Evolutionary conservation across 1,140 invertebrate species (phyloP), one percentile per base, ranked within the genome.

Genomic region (Diachasmimorpha longicaudata): DNA sequence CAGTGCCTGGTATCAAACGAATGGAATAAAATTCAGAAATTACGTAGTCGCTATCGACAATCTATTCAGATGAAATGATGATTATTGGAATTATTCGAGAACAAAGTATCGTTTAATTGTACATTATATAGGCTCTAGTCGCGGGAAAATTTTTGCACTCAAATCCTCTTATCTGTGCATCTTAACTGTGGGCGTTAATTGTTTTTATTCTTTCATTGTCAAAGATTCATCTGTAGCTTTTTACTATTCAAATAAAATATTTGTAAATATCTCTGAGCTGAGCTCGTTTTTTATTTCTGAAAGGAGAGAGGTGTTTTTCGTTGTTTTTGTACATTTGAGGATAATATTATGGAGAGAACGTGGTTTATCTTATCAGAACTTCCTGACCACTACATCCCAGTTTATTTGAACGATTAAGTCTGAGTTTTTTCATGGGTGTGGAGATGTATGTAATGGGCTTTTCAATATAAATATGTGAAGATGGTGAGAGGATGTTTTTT

Each of bases 41-140:
- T 52, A 52, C 14, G 14, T 58, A 19, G n/a, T 16, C 23, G 16
- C 23, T 52, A 52, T 19, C 48, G 16, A 52, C 48, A 52, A 52
- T 52, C 48, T 52, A n/a, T n/a, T 6, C 48, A 52, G 31, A 36
- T 58, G 58, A 46, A 74, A 48, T n/a, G 67, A 48, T n/a, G n/a
- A n/a, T n/a, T n/a, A n/a, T 21, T 68, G 66, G 67, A 74, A 46
- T 25, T 55, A 52, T 23, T 71, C 21, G 23, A 48, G 44, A 69
- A 75, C 23, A 46, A 36, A 69, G 25, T 75, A 69, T 14, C 42
- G 39, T 74, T 39, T 63, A 66, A 63, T 63, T 73, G 31, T 67
- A 55, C 46, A 39, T 75, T 75, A 52, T 10, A 42, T 37, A 70
- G 68, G 74, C 74, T 75, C 74, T 75, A 75, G 74, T 75, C 74